Percentiles rank a stretch among this genome's conserved stretches.
These are phyloP conservation scores for Peribatodes rhomboidaria DNA, from an alignment of 2,888 invertebrate genomes.

Conservation along the genomic window DNA sequence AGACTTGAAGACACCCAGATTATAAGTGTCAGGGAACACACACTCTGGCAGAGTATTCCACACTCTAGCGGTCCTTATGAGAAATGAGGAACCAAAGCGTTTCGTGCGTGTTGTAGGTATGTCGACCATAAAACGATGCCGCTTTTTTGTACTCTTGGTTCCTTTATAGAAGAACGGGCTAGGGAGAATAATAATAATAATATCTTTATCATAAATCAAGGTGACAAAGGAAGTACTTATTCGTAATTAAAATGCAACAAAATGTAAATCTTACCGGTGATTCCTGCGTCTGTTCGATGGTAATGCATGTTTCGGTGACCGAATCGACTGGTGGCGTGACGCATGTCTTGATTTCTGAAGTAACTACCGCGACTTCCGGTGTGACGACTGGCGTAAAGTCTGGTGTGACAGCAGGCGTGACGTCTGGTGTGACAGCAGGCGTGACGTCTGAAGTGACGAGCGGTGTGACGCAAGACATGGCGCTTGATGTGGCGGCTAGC, in stretches of 20 bases:
- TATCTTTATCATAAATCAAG: too few species aligned
- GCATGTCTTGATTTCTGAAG: conserved; percentile 21
- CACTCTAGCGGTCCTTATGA: too few species aligned
- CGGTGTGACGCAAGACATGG: conserved; percentile 7
- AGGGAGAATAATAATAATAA: too few species aligned
- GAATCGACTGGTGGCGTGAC: not conserved
- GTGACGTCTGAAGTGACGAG: conserved; percentile 1
- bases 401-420: not conserved
- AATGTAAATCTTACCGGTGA: conserved; percentile 31
- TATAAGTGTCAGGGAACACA: too few species aligned
- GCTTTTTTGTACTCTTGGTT: too few species aligned
- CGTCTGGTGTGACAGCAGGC: not conserved
- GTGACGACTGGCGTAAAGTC: not conserved
- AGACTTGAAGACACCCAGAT: too few species aligned
- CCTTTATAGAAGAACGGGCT: too few species aligned
- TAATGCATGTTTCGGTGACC: conserved; percentile 64
- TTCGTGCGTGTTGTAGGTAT: too few species aligned
- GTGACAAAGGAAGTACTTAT: too few species aligned
- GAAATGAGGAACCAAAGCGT: too few species aligned
- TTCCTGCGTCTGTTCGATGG: conserved; percentile 56
- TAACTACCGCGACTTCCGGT: not conserved
- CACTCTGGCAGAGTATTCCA: too few species aligned
- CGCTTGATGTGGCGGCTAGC: conserved; percentile 11
- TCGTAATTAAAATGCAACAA: not conserved
- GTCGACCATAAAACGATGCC: too few species aligned